These are phyloP conservation scores for Agrotis segetum DNA, from an alignment of 2,888 invertebrate genomes.

Conservation along the genomic window DNA sequence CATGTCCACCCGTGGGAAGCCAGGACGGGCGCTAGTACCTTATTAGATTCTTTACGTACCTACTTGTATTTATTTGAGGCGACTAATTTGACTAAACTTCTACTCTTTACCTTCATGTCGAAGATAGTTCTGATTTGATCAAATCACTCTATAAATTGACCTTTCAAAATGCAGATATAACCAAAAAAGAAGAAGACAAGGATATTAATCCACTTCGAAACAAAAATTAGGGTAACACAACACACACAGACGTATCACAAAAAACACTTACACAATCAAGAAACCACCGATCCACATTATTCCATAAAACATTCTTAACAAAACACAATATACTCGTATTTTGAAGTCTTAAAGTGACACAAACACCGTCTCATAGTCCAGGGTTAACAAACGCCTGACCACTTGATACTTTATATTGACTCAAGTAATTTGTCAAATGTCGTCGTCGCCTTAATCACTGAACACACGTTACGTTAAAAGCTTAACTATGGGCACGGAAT, in stretches of 20 bases:
- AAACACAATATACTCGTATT: conserved; percentile 21
- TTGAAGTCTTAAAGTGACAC: conserved; percentile 38
- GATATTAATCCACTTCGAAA: background rate
- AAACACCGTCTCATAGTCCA: conserved; percentile 35
- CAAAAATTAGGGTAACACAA: background rate
- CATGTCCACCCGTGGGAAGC: too few species aligned
- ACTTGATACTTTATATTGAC: conserved; percentile 48
- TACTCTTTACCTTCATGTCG: too few species aligned
- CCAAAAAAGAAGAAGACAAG: background rate
- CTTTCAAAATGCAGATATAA: background rate
- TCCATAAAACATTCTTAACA: background rate
- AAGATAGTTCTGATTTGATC: too few species aligned
- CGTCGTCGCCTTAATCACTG: conserved; percentile 34
- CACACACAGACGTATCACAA: background rate
- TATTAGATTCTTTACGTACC: too few species aligned
- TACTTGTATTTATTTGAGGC: too few species aligned
- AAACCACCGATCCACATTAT: conserved; percentile 48
- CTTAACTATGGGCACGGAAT: background rate
- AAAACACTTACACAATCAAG: conserved; percentile 50
- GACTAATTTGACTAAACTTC: too few species aligned
- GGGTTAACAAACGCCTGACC: conserved; percentile 35
- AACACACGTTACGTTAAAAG: conserved; percentile 17
- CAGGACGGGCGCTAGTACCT: too few species aligned
- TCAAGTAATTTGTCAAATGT: conserved; percentile 48
- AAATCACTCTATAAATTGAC: too few species aligned